A percentile compares a stretch with the other conserved stretches of the same genome.
phyloP scores from a whole-genome alignment of 2,797 vertebrate genomes.

The Glossophaga mutica region DNA sequence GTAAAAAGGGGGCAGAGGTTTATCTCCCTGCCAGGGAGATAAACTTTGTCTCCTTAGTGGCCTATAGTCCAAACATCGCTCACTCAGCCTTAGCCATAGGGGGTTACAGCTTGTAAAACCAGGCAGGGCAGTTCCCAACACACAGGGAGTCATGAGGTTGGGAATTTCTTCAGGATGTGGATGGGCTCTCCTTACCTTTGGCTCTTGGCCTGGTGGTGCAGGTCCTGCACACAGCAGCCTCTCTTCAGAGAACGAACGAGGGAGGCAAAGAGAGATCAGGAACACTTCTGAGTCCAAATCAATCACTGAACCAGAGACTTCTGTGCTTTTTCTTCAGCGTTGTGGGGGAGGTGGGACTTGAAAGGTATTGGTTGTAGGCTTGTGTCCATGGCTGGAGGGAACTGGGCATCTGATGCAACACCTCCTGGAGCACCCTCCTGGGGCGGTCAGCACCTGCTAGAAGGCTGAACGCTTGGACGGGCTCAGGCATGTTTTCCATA shows the following conservation, averaged over 20 bases:
- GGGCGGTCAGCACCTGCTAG: background rate
- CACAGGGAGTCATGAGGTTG: background rate
- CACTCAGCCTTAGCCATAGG: too few species aligned
- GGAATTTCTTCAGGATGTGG: background rate
- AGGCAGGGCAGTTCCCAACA: too few species aligned
- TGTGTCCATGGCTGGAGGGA: background rate
- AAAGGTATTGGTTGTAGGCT: background rate
- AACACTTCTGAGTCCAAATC: background rate
- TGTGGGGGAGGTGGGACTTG: background rate
- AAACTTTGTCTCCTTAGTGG: too few species aligned
- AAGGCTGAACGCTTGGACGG: background rate
- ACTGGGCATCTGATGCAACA: background rate
- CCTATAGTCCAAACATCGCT: too few species aligned
- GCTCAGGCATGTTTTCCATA: background rate
- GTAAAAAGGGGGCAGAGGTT: too few species aligned
- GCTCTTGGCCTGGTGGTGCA: background rate
- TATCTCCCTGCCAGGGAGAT: too few species aligned
- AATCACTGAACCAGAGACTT: background rate
- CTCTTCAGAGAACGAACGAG: background rate
- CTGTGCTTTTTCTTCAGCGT: background rate
- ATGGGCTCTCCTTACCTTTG: background rate
- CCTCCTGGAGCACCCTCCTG: background rate
- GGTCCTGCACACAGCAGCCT: background rate
- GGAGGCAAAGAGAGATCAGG: background rate
- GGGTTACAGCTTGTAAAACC: too few species aligned